Evolutionary conservation across 2,113 vertebrate species (phyloP), one percentile per base, ranked within the genome.

Genomic region (Eublepharis macularius): DNA sequence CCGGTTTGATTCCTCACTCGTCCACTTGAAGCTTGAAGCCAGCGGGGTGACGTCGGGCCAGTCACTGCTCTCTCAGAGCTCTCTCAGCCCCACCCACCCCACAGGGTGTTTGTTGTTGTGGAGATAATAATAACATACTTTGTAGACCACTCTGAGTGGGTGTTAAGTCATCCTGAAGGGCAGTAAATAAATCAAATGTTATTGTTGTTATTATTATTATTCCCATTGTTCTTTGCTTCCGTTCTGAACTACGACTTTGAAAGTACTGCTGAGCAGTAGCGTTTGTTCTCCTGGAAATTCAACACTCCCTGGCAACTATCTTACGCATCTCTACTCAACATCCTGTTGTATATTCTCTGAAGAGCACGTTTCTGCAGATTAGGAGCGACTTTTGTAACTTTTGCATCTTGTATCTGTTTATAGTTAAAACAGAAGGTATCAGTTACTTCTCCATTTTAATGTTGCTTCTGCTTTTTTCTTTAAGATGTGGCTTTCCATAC

Each of bases 401-500:
- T 21, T 26, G 2, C 0, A 19, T 2, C 3, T 34, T 80, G 82
- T 87, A 89, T 84, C 90, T 82, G 65, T 5, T 0, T 43, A 19
- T 1, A 1, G 4, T 12, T 1, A 0, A 4, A 76, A 3, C 32
- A 10, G 60, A 63, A 32, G 29, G 26, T 26, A 65, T 32, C 19
- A 6, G 13, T 57, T 26, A 32, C 43, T 4, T 1, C 76, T 5
- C 36, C 4, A 4, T 0, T 32, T 32, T 8, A 66, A 43, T 65
- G 4, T 24, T 24, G 11, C 21, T 6, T 63, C 21, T 79, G 24
- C 29, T 1, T 4, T 17, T 78, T 66, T 83, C 74, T 72, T n/a
- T 0, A 16, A 9, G 43, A 9, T 3, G 0, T 0, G 0, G 0
- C 16, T 83, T 32, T 66, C 54, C 16, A 66, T 0, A 0, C 0